Conservation (phyloP, 2,113 vertebrate genomes). For the Ramphastos sulfuratus region DNA sequence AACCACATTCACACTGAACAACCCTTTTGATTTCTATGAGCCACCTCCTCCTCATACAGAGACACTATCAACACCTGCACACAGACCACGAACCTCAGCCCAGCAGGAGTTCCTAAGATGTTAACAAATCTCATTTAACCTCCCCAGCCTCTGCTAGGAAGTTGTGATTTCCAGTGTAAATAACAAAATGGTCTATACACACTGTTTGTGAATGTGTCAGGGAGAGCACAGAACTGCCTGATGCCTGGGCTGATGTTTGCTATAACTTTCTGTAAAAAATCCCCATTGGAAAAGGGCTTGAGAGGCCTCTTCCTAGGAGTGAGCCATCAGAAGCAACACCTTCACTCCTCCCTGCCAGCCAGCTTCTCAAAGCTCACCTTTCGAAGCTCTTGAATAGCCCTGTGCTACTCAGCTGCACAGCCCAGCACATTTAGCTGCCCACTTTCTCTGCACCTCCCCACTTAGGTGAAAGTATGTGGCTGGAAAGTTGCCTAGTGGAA, state of each 20-base stretch:
- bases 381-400: neutral
- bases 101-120: neutral
- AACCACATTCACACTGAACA: neutral
- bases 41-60: neutral
- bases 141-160: neutral
- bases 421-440: fast-evolving
- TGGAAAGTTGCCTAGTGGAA: neutral
- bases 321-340: neutral
- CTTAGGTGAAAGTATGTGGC: neutral
- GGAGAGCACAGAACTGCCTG: neutral
- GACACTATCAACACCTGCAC: constrained; percentile 28
- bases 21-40: neutral
- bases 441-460: neutral
- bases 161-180: constrained; percentile 13
- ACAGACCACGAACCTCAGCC: neutral
- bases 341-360: neutral
- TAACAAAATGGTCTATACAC: neutral
- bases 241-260: neutral
- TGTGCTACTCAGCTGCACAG: neutral
- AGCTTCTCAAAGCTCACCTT: neutral
- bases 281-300: neutral
- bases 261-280: neutral
- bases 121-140: constrained; percentile 43
- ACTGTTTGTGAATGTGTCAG: neutral
- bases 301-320: neutral